Percentiles rank a stretch among this genome's conserved stretches.
Conservation (phyloP, 1,140 invertebrate species). For the Pachypeltis micranthus region DNA sequence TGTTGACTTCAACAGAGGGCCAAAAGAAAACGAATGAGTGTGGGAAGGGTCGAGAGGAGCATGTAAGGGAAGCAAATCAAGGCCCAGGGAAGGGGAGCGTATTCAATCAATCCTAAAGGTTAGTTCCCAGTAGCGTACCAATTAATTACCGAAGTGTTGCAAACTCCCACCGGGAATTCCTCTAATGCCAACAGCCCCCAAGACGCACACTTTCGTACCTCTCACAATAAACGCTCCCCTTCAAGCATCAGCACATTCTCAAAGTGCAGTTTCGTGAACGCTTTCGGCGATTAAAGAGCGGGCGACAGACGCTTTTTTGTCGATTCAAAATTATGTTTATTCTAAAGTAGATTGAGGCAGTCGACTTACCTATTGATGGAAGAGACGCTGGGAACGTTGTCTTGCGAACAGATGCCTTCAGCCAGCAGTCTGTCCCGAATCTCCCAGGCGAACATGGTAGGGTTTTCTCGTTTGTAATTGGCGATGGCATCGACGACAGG, state of each 20-base stretch:
- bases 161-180: neutral
- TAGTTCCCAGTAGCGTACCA: slow-evolving; percentile 7
- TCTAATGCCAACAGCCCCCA: neutral
- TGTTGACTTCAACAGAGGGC: neutral
- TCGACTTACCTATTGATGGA: slow-evolving; percentile 91
- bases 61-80: neutral
- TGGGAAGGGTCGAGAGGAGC: neutral
- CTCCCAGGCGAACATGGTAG: slow-evolving; percentile 99
- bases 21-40: neutral
- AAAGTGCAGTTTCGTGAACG: too few species aligned
- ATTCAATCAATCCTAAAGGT: slow-evolving; percentile 20
- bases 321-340: too few species aligned
- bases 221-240: neutral
- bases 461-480: slow-evolving; percentile 96
- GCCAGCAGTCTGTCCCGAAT: slow-evolving; percentile 91
- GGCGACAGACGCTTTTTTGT: too few species aligned
- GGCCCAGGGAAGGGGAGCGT: neutral
- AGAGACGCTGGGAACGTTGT: slow-evolving; percentile 97
- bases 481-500: slow-evolving; percentile 97
- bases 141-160: slow-evolving; percentile 21
- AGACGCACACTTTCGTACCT: neutral
- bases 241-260: too few species aligned
- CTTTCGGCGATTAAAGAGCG: too few species aligned
- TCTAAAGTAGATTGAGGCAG: neutral
- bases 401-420: slow-evolving; percentile 94